Evolutionary conservation across 1,140 invertebrate species (phyloP).

Genomic region (Nixonia krombeini): DNA sequence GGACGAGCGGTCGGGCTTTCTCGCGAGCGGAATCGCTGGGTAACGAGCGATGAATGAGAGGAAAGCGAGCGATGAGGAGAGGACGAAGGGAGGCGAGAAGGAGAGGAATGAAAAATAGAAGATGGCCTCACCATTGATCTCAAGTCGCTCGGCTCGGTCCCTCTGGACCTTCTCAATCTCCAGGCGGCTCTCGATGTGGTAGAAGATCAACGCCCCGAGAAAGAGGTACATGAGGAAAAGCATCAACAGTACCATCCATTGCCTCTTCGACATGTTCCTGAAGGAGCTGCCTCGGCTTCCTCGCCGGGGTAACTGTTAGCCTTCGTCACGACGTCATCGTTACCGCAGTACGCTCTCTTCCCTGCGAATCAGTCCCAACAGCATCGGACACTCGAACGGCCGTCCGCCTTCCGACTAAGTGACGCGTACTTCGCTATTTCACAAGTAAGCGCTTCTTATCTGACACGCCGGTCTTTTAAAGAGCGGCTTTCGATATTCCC

Average conservation of each 20-base stretch:
- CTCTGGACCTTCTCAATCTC: slow-evolving; percentile 74
- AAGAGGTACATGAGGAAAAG: slow-evolving; percentile 83
- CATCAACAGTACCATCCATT: slow-evolving; percentile 82
- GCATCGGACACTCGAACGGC: slow-evolving; percentile 11
- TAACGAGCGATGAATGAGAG: too few relatives aligned
- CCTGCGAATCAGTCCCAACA: slow-evolving; percentile 31
- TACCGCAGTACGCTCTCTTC: slow-evolving; percentile 3
- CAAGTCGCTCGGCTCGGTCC: slow-evolving; percentile 75
- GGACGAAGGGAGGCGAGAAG: too few relatives aligned
- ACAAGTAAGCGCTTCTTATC: slow-evolving; percentile 43
- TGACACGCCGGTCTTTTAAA: slow-evolving; percentile 39
- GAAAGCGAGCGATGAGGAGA: too few relatives aligned
- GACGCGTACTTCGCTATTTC: slow-evolving; percentile 12
- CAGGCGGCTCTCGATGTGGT: slow-evolving; percentile 80
- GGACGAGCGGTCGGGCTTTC: too few relatives aligned
- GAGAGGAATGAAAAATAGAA: too few relatives aligned
- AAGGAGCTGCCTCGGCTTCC: slow-evolving; percentile 8
- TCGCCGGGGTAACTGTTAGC: slow-evolving; percentile 31
- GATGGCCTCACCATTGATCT: slow-evolving; percentile 78
- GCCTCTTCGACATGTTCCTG: slow-evolving; percentile 81
- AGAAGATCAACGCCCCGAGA: slow-evolving; percentile 83
- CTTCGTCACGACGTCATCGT: slow-evolving; percentile 59
- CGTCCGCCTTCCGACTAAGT: slow-evolving; percentile 14
- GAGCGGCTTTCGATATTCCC: slow-evolving; percentile 41
- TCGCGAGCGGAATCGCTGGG: too few relatives aligned